These are phyloP conservation scores for Hanleya hanleyi DNA, from an alignment of 2,888 invertebrate species.

Conservation along the genomic window DNA sequence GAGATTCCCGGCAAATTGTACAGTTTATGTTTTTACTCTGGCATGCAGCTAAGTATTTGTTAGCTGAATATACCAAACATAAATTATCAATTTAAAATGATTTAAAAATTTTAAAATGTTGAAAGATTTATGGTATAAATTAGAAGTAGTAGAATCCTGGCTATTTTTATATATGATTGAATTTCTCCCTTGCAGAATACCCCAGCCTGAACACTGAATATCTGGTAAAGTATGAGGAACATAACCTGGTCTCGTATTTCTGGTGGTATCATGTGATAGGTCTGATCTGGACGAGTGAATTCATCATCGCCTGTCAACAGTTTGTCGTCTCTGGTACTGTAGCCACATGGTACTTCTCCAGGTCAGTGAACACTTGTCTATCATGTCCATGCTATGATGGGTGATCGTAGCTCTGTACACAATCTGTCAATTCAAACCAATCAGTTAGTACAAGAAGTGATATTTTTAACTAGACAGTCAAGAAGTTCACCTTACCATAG, in stretches of 20 bases:
- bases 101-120: not conserved
- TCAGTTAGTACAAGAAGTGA: too few species aligned
- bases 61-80: conserved; percentile 63
- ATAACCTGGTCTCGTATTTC: conserved; percentile 79
- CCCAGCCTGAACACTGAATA: conserved; percentile 46
- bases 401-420: too few species aligned
- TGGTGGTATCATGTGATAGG: conserved; percentile 95
- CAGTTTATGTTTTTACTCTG: too few species aligned
- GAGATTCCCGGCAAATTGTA: too few species aligned
- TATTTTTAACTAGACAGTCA: too few species aligned
- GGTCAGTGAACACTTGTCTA: conserved; percentile 76
- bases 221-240: conserved; percentile 60
- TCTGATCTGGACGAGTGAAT: conserved; percentile 94
- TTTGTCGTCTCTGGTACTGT: conserved; percentile 95
- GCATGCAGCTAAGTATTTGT: too few species aligned
- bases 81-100: not conserved
- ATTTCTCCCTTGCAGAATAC: conserved; percentile 46
- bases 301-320: conserved; percentile 94
- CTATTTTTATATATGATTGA: too few species aligned
- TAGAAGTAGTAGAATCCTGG: not conserved
- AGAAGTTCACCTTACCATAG: too few species aligned
- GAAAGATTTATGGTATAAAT: not conserved
- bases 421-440: too few species aligned
- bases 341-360: conserved; percentile 93
- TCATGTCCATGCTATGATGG: too few species aligned